phyloP scores from a whole-genome alignment of 1,140 invertebrate genomes.

The Panonychus citri region DNA sequence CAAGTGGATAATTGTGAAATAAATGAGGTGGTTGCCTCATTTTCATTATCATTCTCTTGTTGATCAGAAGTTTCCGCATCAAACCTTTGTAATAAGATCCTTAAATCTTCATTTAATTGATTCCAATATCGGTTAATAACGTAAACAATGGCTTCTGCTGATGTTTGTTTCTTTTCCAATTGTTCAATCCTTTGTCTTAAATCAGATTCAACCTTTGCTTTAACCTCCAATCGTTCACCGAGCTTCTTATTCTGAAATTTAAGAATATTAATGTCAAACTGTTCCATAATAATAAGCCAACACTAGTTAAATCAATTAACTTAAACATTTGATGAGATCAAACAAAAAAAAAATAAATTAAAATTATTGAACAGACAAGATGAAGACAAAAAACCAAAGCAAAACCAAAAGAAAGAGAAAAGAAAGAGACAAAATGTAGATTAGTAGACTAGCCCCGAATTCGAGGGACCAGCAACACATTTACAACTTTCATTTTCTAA shows the following conservation, averaged over 20 bases:
- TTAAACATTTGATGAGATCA: no score
- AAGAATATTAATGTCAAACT: conserved; percentile 89
- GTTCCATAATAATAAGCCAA: conserved; percentile 32
- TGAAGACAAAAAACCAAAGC: no score
- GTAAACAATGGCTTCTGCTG: conserved; percentile 90
- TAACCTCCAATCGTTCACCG: conserved; percentile 60
- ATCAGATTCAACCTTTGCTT: conserved; percentile 67
- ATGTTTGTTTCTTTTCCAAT: conserved; percentile 81
- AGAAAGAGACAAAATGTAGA: no score
- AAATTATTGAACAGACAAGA: no score
- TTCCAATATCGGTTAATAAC: conserved; percentile 98
- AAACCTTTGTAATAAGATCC: conserved; percentile 76
- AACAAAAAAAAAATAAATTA: no score
- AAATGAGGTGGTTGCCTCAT: conserved; percentile 86
- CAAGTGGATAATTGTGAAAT: conserved; percentile 86
- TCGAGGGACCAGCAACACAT: no score
- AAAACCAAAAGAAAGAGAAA: no score
- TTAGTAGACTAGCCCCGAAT: no score
- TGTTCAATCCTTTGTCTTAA: conserved; percentile 79
- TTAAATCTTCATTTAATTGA: conserved; percentile 84
- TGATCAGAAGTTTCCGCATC: conserved; percentile 93
- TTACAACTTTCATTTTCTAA: no score
- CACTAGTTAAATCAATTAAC: no score
- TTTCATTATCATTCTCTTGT: conserved; percentile 41
- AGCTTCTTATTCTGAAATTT: conserved; percentile 93